These are phyloP conservation scores for Parnassius glacialis DNA, from an alignment of 2,888 invertebrate species.

Conservation along the genomic window DNA sequence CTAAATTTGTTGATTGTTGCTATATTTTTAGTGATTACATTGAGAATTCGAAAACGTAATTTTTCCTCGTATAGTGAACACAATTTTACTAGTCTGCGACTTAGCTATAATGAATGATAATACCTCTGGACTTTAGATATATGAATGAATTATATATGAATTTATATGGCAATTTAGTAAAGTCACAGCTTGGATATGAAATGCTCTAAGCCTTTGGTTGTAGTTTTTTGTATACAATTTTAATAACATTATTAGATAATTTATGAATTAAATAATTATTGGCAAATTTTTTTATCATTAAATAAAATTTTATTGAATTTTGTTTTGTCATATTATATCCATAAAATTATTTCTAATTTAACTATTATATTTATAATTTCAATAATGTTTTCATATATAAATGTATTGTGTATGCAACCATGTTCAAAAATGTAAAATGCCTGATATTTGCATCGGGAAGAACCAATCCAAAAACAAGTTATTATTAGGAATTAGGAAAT, in stretches of 20 bases:
- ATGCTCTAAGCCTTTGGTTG: neutral
- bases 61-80: conserved; percentile 51
- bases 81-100: conserved; percentile 69
- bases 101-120: conserved; percentile 60
- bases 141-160: conserved; percentile 18
- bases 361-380: no score
- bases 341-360: no score
- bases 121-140: conserved; percentile 62
- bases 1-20: conserved; percentile 51
- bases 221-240: conserved; percentile 4
- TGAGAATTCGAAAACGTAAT: conserved; percentile 24
- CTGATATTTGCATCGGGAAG: neutral
- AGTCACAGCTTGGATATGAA: neutral
- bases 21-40: conserved; percentile 34
- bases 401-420: neutral
- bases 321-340: no score
- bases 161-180: neutral
- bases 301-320: no score
- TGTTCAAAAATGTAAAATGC: neutral
- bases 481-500: neutral
- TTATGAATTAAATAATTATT: conserved; percentile 9
- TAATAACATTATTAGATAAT: conserved; percentile 5
- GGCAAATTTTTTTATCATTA: conserved; percentile 11
- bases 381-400: neutral
- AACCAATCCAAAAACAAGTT: neutral